Conservation (phyloP, 23 tunicate genomes). For the Styela plicata region DNA sequence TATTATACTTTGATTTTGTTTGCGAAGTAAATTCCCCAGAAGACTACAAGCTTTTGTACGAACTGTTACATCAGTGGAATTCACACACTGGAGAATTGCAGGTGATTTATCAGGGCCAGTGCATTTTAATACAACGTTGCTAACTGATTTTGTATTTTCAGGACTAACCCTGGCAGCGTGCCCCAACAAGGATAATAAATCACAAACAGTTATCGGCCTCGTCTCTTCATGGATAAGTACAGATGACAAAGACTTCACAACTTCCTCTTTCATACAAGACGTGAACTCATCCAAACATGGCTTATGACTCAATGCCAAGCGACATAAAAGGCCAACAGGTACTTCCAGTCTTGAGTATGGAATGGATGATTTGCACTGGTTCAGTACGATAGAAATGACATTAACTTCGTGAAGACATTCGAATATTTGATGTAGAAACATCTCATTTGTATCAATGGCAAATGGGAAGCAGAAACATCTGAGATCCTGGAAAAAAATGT, state of each 20-base stretch:
- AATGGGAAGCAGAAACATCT: constrained; percentile 53
- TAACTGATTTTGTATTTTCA: constrained; percentile 6
- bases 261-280: constrained; percentile 6
- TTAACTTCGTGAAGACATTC: constrained; percentile 36
- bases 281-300: constrained; percentile 32
- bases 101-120: not conserved
- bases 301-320: constrained; percentile 12
- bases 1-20: constrained; percentile 16
- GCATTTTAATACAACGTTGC: not conserved
- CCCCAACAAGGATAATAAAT: constrained; percentile 26
- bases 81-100: constrained; percentile 18
- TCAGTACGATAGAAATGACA: constrained; percentile 17
- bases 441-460: constrained; percentile 40
- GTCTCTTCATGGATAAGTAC: constrained; percentile 1
- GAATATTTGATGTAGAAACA: constrained; percentile 34
- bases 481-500: constrained; percentile 18
- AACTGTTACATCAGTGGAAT: constrained; percentile 8
- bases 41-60: constrained; percentile 34
- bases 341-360: constrained; percentile 11
- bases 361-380: constrained; percentile 6
- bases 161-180: constrained; percentile 9
- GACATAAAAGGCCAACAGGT: constrained; percentile 26
- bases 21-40: constrained; percentile 31
- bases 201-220: constrained; percentile 14
- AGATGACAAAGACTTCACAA: not conserved